Evolutionary conservation across 37 sponge, comb jelly and placozoan genomes (phyloP), one percentile per base, ranked within the genome.

Genomic region (Eunapius fragilis): DNA sequence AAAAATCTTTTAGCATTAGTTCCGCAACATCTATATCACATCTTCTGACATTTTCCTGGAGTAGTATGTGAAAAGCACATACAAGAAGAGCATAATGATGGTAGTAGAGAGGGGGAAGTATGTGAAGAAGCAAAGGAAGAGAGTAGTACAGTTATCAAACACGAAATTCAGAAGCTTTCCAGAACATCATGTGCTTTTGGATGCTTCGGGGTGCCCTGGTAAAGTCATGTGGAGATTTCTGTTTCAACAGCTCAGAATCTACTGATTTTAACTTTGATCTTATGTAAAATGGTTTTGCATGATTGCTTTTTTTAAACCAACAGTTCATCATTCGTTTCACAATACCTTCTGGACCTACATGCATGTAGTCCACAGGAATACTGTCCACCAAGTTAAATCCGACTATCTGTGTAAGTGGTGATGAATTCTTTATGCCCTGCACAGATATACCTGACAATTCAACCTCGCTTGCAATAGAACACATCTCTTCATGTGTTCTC

Each of bases 31-130:
- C 33, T 10, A 80, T 31, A 2, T 68, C 22, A 26, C 9, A 3
- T 24, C 12, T 7, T 23, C 24, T 35, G 10, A 80, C 4, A 31
- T 80, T 26, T 68, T 27, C 17, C 25, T 67, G 67, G 5, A 80
- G 69, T 4, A 80, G 68, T 22, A 68, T 67, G 12, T 80, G 81
- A 2, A 80, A 67, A 12, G 69, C 81, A 23, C 69, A 48, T 19
- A 80, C 81, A 13, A 67, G 32, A 19, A 67, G 68, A 27, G 69
- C 81, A 79, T 33, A 79, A 33, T 79, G 80, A 28, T 79, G 80
- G 3, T 25, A 68, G 27, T 80, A 80, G 5, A 80, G 69, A 67
- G 69, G 69, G 10, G 81, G 81, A 26, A 80, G 69, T 11, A 12
- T 22, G 67, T 26, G 4, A 4, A 67, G 33, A 23, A 80, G 2